phyloP scores from a whole-genome alignment of 2,113 vertebrate genomes.

The Oenanthe oenanthe region DNA sequence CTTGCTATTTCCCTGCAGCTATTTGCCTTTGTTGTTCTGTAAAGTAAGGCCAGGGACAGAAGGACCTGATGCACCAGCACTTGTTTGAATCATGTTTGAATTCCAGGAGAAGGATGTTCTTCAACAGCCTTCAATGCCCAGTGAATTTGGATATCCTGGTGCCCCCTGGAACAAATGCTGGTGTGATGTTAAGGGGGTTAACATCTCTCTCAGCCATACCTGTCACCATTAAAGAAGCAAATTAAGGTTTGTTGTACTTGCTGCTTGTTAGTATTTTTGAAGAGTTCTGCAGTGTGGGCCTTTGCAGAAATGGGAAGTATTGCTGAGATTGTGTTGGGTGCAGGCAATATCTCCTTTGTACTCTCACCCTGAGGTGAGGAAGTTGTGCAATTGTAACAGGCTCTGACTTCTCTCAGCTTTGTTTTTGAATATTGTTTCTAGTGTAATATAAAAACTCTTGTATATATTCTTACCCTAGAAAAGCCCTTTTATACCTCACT shows the following conservation, averaged over 20 bases:
- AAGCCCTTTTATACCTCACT: not conserved
- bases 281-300: not conserved
- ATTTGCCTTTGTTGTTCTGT: not conserved
- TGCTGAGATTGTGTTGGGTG: not conserved
- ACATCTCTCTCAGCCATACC: not conserved
- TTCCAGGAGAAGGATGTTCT: not conserved
- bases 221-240: not conserved
- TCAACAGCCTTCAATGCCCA: not conserved
- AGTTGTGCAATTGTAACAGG: not conserved
- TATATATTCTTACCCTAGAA: not conserved
- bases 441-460: not conserved
- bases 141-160: not conserved
- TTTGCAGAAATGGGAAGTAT: not conserved
- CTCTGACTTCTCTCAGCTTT: not conserved
- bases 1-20: not conserved
- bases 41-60: not conserved
- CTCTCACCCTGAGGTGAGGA: not conserved
- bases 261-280: not conserved
- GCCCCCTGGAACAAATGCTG: not conserved
- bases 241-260: not conserved
- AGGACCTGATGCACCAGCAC: not conserved
- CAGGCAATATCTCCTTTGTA: not conserved
- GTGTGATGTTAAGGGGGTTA: accelerated
- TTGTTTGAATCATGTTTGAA: not conserved
- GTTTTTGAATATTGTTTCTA: not conserved